These are phyloP conservation scores for Brachyrhaphis roseni DNA, from an alignment of 2,797 vertebrate species.

Conservation along the genomic window DNA sequence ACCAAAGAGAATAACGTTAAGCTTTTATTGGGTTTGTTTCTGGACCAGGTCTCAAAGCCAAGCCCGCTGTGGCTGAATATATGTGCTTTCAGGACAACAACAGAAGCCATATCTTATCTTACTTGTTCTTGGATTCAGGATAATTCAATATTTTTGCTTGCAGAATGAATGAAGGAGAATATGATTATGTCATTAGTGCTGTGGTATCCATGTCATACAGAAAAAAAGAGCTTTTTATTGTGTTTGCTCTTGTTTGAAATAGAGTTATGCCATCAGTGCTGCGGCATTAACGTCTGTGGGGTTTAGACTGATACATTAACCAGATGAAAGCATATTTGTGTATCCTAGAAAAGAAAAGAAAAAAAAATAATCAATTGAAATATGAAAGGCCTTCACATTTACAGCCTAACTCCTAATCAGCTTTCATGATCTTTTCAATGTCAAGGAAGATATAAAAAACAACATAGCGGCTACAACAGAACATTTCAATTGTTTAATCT, in stretches of 20 bases:
- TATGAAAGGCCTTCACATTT: conserved; percentile 15
- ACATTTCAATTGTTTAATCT: background rate
- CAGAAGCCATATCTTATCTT: conserved; percentile 68
- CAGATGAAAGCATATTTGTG: conserved; percentile 65
- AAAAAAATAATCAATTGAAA: conserved; percentile 13
- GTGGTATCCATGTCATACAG: conserved; percentile 74
- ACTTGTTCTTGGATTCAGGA: conserved; percentile 70
- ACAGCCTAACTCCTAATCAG: background rate
- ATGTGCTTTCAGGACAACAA: conserved; percentile 66
- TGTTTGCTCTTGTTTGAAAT: conserved; percentile 73
- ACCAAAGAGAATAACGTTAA: conserved; percentile 66
- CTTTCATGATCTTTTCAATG: conserved; percentile 9
- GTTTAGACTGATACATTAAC: conserved; percentile 71
- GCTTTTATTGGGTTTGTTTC: conserved; percentile 64
- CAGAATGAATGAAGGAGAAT: conserved; percentile 76
- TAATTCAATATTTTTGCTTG: conserved; percentile 75
- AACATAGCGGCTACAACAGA: background rate
- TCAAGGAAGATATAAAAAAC: background rate
- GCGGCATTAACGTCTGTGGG: conserved; percentile 74
- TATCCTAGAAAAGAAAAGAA: conserved; percentile 24
- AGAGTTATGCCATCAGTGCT: conserved; percentile 74
- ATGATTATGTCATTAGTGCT: conserved; percentile 72
- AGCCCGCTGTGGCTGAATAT: conserved; percentile 60
- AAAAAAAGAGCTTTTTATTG: conserved; percentile 72
- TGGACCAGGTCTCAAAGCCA: conserved; percentile 60